These are phyloP conservation scores for Neocrepidodera transversa DNA, from an alignment of 2,888 invertebrate species.

Conservation along the genomic window DNA sequence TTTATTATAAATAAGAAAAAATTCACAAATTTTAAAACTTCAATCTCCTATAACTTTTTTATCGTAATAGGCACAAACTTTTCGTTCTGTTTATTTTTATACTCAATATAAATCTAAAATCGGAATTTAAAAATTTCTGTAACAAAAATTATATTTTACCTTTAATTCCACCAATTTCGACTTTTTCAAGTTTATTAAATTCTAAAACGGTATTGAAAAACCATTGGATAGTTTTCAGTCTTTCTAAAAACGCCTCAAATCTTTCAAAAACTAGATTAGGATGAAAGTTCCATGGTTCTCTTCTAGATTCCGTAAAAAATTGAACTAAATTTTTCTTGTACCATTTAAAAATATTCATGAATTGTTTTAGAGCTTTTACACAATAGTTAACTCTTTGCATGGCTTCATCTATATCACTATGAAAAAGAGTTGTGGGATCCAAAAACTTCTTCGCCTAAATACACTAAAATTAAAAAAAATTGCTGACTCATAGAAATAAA, in stretches of 20 bases:
- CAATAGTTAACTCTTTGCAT: slow-evolving; percentile 78
- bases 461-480: no score
- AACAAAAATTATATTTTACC: no score
- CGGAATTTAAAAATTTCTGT: no score
- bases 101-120: no score
- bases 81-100: no score
- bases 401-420: slow-evolving; percentile 94
- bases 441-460: slow-evolving; percentile 84
- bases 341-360: slow-evolving; percentile 71
- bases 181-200: slow-evolving; percentile 93
- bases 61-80: no score
- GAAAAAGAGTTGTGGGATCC: slow-evolving; percentile 91
- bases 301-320: slow-evolving; percentile 68
- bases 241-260: slow-evolving; percentile 77
- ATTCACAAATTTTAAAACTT: no score
- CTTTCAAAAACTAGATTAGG: slow-evolving; percentile 82
- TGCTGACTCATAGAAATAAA: slow-evolving; percentile 1
- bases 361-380: slow-evolving; percentile 71
- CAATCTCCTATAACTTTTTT: no score
- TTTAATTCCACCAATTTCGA: slow-evolving; percentile 91
- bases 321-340: slow-evolving; percentile 72
- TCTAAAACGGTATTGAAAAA: slow-evolving; percentile 93
- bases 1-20: no score
- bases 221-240: slow-evolving; percentile 81
- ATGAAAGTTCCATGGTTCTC: slow-evolving; percentile 80